These are phyloP conservation scores for Meles meles DNA, from an alignment of 2,113 vertebrate genomes.

Conservation along the genomic window DNA sequence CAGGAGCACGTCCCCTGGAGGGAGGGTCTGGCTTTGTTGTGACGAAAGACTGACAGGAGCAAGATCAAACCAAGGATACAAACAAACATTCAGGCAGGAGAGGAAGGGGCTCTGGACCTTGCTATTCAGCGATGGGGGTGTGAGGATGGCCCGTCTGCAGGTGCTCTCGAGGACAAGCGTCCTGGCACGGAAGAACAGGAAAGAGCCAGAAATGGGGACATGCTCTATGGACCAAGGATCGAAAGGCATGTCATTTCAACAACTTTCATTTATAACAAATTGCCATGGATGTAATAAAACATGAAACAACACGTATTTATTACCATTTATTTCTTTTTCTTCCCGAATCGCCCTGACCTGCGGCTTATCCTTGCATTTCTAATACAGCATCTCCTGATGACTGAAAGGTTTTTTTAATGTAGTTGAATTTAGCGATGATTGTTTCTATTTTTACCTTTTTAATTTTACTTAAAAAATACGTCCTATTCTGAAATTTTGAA, in stretches of 20 bases:
- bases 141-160: fast-evolving
- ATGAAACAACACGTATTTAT: neutral
- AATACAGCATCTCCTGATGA: neutral
- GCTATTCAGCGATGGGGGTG: no score
- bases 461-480: neutral
- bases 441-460: neutral
- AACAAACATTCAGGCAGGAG: neutral
- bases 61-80: neutral
- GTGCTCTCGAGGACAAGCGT: neutral
- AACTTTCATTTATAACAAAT: neutral
- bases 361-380: neutral
- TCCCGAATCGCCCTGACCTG: no score
- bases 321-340: neutral
- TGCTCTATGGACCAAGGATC: neutral
- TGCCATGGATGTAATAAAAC: neutral
- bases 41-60: neutral
- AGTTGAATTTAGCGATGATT: neutral
- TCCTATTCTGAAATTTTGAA: neutral
- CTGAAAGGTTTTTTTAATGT: neutral
- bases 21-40: neutral
- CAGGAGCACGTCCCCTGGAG: no score
- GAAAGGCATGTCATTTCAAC: neutral
- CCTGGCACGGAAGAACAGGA: neutral
- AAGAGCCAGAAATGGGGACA: neutral
- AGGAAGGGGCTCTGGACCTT: neutral